Percentiles rank a stretch among this genome's conserved stretches.
phyloP scores from a whole-genome alignment of 2,888 invertebrate species.

The Cosmopolites sordidus region DNA sequence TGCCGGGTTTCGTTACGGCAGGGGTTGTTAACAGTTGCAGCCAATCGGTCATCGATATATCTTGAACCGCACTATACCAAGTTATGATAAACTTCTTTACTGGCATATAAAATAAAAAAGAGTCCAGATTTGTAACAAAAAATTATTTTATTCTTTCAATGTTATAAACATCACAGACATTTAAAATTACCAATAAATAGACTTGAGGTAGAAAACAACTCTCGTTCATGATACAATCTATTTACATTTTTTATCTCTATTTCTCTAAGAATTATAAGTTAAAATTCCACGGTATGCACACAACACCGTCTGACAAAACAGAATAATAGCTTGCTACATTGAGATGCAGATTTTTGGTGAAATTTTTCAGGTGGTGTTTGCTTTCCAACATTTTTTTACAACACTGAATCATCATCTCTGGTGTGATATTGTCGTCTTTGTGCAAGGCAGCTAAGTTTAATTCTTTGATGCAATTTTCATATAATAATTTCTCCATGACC shows the following conservation, averaged over 20 bases:
- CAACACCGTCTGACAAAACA: conserved; percentile 81
- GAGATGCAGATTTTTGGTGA: conserved; percentile 65
- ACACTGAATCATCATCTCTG: conserved; percentile 83
- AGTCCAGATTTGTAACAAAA: background rate
- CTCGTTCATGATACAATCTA: too few relatives aligned
- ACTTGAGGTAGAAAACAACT: too few relatives aligned
- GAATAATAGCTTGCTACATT: conserved; percentile 89
- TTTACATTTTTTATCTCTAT: too few relatives aligned
- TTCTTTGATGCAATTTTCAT: conserved; percentile 61
- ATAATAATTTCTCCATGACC: conserved; percentile 71
- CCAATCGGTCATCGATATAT: too few relatives aligned
- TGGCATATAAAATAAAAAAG: too few relatives aligned
- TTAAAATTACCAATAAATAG: background rate
- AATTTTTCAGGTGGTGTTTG: conserved; percentile 47
- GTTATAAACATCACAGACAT: background rate
- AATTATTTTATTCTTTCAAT: background rate
- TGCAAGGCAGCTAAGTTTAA: conserved; percentile 68
- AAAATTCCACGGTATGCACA: conserved; percentile 94
- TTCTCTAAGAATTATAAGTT: conserved; percentile 51
- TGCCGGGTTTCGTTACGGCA: too few relatives aligned
- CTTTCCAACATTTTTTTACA: conserved; percentile 65
- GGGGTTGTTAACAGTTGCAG: too few relatives aligned
- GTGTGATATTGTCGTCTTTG: conserved; percentile 89
- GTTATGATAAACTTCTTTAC: too few relatives aligned
- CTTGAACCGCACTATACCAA: too few relatives aligned